Evolutionary conservation across 2,797 vertebrate genomes (phyloP).

Genomic region (Okamejei kenojei): DNA sequence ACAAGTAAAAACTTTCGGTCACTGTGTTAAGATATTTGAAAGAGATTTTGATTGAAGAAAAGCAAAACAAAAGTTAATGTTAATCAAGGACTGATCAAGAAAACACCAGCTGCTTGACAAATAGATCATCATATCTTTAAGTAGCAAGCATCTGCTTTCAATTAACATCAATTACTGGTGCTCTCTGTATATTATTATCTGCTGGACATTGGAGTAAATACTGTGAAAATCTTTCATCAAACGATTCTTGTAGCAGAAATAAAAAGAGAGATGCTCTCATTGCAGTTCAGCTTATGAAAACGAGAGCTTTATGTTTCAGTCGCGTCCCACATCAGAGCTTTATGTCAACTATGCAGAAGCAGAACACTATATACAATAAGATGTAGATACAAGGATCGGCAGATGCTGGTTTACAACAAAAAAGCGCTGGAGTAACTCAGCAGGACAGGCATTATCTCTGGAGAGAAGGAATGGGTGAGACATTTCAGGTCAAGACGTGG

Average conservation of each 20-base stretch:
- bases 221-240: neutral
- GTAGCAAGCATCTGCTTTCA: constrained; percentile 10
- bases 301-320: neutral
- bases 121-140: neutral
- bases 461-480: too few relatives aligned
- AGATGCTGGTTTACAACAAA: too few relatives aligned
- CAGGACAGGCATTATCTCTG: too few relatives aligned
- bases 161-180: neutral
- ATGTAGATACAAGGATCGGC: too few relatives aligned
- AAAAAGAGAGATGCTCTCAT: neutral
- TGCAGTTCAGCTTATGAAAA: neutral
- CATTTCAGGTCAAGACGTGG: too few relatives aligned
- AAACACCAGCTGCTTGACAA: neutral
- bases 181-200: neutral
- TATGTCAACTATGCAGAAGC: neutral
- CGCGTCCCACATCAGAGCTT: neutral
- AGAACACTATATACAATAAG: neutral
- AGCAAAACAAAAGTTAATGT: neutral
- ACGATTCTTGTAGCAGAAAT: neutral
- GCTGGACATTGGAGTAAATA: neutral
- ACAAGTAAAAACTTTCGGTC: neutral
- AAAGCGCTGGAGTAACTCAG: too few relatives aligned
- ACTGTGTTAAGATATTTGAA: neutral
- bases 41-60: neutral
- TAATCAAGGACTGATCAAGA: neutral